Percentiles rank a stretch among this genome's conserved stretches.
Conservation (phyloP, 2,113 vertebrate genomes). For the Campylomormyrus tamandua region DNA sequence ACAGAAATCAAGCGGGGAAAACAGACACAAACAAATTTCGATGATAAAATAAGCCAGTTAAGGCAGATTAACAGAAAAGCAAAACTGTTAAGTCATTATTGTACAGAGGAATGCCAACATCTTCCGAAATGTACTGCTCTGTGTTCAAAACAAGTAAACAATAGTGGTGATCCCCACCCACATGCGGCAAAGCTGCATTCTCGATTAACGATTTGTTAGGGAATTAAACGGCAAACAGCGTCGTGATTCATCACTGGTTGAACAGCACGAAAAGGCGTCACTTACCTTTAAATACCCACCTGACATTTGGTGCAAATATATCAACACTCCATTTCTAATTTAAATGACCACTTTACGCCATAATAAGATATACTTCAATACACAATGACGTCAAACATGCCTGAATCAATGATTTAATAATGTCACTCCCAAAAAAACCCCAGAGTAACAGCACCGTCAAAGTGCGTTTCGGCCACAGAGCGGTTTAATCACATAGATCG, state of each 20-base stretch:
- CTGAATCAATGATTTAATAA: background rate
- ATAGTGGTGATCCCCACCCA: background rate
- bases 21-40: background rate
- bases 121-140: background rate
- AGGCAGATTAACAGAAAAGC: background rate
- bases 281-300: background rate
- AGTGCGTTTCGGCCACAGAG: background rate
- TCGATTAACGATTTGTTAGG: conserved; percentile 11
- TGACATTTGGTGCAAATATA: background rate
- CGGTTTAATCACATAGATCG: background rate
- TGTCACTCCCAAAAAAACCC: background rate
- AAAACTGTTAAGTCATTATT: background rate
- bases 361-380: background rate
- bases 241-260: background rate
- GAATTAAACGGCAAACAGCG: conserved; percentile 12
- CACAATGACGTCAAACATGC: conserved; percentile 6
- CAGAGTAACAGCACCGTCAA: background rate
- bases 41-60: background rate
- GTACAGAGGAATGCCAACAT: background rate
- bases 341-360: background rate
- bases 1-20: background rate
- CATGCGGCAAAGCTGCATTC: background rate
- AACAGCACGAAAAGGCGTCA: background rate
- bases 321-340: background rate
- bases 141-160: background rate